Evolutionary conservation across 2,888 invertebrate species (phyloP), one percentile per base, ranked within the genome.

Genomic region (Cephonodes hylas): DNA sequence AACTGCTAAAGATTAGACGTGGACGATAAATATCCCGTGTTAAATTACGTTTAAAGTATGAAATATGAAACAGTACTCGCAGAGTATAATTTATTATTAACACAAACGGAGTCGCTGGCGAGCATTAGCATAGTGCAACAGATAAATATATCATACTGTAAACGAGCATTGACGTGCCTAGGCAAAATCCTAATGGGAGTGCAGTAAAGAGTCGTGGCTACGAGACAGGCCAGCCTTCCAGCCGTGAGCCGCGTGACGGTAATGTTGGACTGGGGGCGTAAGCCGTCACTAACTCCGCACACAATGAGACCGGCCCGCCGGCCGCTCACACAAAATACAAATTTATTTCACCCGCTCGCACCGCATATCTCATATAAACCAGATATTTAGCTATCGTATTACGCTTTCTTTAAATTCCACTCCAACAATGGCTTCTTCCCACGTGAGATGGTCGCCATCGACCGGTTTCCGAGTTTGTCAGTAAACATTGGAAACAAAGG

Each of bases 401-500:
- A 53, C 53, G 53, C 31, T 53, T 31, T 53, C 53, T 53, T 53
- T 27, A 53, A 53, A 53, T 31, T 53, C 10, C 1, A 27, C 53
- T 8, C 53, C 31, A 27, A 53, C 53, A 53, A 53, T 53, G 53
- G 53, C 18, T 18, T 6, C 53, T 10, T 53, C 57, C 23, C 42
- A 38, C 34, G 57, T 58, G 22, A 34, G 42, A 38, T 7, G 42
- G 10, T 20, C 34, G 42, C 22, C 42, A 42, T 58, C 38, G 34
- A 58, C 57, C 57, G 42, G 57, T 58, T 20, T 58, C 42, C 57
- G 34, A 60, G 73, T 74, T 74, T 68, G 75, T 70, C 70, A 71
- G 67, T 74, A 73, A 77, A 74, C 72, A 76, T 68, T 61, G 69
- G 72, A 80, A 81, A 86, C 85, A 86, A 86, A 85, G 81, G 83